These are phyloP conservation scores for Leptopilina myrica DNA, from an alignment of 2,888 invertebrate species.

Conservation along the genomic window DNA sequence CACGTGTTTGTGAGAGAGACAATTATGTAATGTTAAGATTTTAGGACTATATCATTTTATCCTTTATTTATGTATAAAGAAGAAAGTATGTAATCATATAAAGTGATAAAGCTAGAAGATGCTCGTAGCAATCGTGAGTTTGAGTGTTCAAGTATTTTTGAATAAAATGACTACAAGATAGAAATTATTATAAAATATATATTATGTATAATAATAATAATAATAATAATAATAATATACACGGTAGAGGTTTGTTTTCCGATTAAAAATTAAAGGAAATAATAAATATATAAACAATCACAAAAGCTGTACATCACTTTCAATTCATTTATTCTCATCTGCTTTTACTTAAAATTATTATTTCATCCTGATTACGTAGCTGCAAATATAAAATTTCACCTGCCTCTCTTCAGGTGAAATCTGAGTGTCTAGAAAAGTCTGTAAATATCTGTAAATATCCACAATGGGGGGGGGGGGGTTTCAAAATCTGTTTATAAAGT, in stretches of 20 bases:
- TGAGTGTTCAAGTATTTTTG: conserved; percentile 40
- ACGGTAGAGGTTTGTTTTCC: conserved; percentile 35
- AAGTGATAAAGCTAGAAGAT: conserved; percentile 40
- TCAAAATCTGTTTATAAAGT: too few species aligned
- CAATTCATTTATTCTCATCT: too few species aligned
- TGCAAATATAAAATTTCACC: too few species aligned
- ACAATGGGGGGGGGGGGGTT: too few species aligned
- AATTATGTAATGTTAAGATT: conserved; percentile 22
- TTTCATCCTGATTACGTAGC: too few species aligned
- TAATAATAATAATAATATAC: neutral
- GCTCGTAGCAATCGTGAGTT: conserved; percentile 32
- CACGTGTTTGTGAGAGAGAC: conserved; percentile 19
- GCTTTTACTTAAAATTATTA: too few species aligned
- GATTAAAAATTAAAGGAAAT: conserved; percentile 18
- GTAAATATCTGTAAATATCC: too few species aligned
- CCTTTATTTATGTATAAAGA: conserved; percentile 38
- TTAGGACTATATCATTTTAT: conserved; percentile 27
- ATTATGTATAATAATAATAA: conserved; percentile 23
- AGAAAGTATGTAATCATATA: conserved; percentile 8
- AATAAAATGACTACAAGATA: conserved; percentile 36
- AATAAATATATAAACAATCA: conserved; percentile 23
- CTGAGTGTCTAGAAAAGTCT: too few species aligned
- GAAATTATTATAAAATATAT: conserved; percentile 16
- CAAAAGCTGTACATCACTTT: neutral
- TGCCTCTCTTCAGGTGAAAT: too few species aligned